These are phyloP conservation scores for Coenobita brevimanus DNA, from an alignment of 1,140 invertebrate genomes.

Conservation along the genomic window DNA sequence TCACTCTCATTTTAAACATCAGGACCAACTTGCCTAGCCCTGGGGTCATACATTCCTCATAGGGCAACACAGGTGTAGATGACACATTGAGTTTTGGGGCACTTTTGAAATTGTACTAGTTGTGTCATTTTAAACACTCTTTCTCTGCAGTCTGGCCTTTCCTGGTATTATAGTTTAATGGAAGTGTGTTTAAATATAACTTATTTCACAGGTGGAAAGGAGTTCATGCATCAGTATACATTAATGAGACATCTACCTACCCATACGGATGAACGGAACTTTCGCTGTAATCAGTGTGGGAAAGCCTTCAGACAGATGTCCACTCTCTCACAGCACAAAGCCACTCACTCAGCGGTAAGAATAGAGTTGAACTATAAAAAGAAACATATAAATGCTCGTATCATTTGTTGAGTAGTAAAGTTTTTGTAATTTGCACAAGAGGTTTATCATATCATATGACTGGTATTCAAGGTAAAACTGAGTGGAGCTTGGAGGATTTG, in stretches of 20 bases:
- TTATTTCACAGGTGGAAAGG: conserved; percentile 77
- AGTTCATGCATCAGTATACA: conserved; percentile 85
- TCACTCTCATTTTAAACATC: no score
- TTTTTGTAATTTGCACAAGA: not conserved
- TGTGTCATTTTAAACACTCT: no score
- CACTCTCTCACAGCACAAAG: conserved; percentile 82
- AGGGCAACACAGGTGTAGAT: no score
- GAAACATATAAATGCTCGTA: not conserved
- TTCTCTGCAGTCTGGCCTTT: no score
- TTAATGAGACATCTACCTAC: conserved; percentile 87
- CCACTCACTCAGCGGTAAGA: conserved; percentile 81
- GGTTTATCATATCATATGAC: no score
- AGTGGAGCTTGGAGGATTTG: no score
- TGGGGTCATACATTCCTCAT: no score
- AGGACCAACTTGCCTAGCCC: no score
- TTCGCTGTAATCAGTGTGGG: conserved; percentile 84
- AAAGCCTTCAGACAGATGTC: conserved; percentile 86
- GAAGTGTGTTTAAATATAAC: not conserved
- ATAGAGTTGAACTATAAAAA: not conserved
- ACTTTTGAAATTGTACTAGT: no score
- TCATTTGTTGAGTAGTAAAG: not conserved
- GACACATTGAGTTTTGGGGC: no score
- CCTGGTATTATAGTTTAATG: not conserved
- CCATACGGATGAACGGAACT: conserved; percentile 88
- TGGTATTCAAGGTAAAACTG: no score